phyloP scores from a whole-genome alignment of 2,797 vertebrate genomes.

The Taeniopygia guttata region DNA sequence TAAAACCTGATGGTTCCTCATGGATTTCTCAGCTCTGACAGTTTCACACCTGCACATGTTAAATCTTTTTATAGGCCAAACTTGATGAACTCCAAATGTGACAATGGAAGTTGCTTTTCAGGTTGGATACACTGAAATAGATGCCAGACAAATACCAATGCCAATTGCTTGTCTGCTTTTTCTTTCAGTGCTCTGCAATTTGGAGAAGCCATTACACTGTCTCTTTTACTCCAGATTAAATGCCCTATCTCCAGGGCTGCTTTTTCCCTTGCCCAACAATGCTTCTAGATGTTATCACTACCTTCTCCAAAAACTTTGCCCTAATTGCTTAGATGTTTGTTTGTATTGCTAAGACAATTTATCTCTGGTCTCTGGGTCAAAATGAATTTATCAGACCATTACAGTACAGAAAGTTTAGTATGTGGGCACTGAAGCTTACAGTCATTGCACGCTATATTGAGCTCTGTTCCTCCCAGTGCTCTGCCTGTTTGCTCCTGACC shows the following conservation, averaged over 20 bases:
- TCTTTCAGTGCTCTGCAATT: neutral
- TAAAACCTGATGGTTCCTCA: neutral
- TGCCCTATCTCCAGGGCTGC: conserved; percentile 9
- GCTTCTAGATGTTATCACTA: conserved; percentile 57
- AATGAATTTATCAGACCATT: conserved; percentile 70
- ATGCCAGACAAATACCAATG: conserved; percentile 4
- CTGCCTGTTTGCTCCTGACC: conserved; percentile 49
- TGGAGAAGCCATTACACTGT: conserved; percentile 29
- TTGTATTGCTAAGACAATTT: conserved; percentile 69
- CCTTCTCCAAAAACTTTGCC: conserved; percentile 53
- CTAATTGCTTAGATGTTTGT: conserved; percentile 68
- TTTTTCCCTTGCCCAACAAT: conserved; percentile 21
- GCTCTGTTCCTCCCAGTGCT: conserved; percentile 45
- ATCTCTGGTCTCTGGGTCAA: conserved; percentile 69
- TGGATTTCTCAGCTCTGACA: neutral
- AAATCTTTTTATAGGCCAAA: neutral
- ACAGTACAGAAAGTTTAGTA: conserved; percentile 64
- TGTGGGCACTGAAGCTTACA: conserved; percentile 65
- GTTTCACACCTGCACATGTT: neutral
- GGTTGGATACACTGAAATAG: conserved; percentile 14
- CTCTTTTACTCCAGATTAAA: conserved; percentile 27
- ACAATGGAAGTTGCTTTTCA: conserved; percentile 18
- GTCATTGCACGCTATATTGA: conserved; percentile 61
- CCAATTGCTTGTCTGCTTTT: conserved; percentile 9
- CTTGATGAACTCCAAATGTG: neutral